Conservation (phyloP, 2,888 invertebrate genomes). For the Leptinotarsa peninsularis region DNA sequence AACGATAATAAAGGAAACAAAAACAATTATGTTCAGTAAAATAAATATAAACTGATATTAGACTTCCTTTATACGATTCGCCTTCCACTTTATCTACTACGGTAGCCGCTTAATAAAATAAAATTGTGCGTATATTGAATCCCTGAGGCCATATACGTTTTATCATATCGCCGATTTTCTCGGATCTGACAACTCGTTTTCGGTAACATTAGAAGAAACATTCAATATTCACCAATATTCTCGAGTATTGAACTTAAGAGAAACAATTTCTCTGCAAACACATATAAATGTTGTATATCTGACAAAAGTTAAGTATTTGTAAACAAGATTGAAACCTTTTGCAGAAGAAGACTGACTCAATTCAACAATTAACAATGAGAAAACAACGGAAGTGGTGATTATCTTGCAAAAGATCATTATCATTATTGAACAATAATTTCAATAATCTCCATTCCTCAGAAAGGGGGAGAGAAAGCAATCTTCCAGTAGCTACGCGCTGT, state of each 20-base stretch:
- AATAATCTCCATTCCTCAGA: not conserved
- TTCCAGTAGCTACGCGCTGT: not conserved
- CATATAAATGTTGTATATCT: no score
- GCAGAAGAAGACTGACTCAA: no score
- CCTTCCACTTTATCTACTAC: slow-evolving; percentile 23
- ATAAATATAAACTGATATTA: slow-evolving; percentile 34
- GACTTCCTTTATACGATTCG: slow-evolving; percentile 26
- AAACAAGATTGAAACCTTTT: no score
- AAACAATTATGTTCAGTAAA: slow-evolving; percentile 35
- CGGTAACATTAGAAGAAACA: not conserved
- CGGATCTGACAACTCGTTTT: not conserved
- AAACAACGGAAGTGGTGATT: no score
- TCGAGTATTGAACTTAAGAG: no score
- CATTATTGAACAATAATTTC: not conserved
- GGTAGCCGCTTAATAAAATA: slow-evolving; percentile 18
- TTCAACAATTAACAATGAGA: no score
- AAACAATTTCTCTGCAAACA: no score
- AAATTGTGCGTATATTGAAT: slow-evolving; percentile 22
- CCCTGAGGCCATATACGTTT: not conserved
- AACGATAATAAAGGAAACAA: slow-evolving; percentile 34
- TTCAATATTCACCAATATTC: no score
- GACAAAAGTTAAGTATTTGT: no score
- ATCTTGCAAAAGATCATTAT: no score
- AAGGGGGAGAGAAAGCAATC: not conserved
- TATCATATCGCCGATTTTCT: not conserved